A percentile compares a stretch with the other conserved stretches of the same genome.
Evolutionary conservation across 64 coral and sea anemone genomes (phyloP).

Genomic region (Trachythela sp.): DNA sequence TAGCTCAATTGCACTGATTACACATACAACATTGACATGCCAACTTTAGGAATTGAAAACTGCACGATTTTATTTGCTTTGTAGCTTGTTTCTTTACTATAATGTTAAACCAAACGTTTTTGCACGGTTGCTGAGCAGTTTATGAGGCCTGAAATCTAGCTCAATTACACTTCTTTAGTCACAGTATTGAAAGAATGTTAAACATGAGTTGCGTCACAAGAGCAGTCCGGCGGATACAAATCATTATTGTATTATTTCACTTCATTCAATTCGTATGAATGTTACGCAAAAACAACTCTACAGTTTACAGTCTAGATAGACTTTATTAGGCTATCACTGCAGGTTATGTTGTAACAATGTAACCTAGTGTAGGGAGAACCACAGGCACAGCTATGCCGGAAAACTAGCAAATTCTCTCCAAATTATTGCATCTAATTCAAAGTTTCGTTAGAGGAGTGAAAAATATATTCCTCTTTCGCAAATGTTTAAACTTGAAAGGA

Average conservation of each 20-base stretch:
- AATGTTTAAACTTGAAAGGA: too few species aligned
- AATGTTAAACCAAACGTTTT: too few species aligned
- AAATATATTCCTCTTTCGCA: too few species aligned
- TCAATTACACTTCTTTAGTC: background rate
- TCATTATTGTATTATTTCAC: background rate
- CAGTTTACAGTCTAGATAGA: background rate
- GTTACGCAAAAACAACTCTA: background rate
- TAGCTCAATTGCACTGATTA: background rate
- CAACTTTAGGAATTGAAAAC: too few species aligned
- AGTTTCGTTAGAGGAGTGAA: too few species aligned
- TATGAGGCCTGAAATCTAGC: background rate
- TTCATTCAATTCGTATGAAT: background rate
- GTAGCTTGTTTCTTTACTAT: too few species aligned
- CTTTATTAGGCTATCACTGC: background rate
- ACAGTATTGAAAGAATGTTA: background rate
- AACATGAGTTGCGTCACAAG: background rate
- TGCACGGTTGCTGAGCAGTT: background rate
- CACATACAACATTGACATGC: background rate
- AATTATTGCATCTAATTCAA: too few species aligned
- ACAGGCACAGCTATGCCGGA: too few species aligned
- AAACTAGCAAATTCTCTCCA: too few species aligned
- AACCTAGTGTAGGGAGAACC: too few species aligned
- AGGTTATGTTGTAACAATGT: background rate
- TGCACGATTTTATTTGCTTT: too few species aligned
- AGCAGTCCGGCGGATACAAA: background rate